Evolutionary conservation across 1,140 invertebrate genomes (phyloP).

Genomic region (Drosophila eugracilis): DNA sequence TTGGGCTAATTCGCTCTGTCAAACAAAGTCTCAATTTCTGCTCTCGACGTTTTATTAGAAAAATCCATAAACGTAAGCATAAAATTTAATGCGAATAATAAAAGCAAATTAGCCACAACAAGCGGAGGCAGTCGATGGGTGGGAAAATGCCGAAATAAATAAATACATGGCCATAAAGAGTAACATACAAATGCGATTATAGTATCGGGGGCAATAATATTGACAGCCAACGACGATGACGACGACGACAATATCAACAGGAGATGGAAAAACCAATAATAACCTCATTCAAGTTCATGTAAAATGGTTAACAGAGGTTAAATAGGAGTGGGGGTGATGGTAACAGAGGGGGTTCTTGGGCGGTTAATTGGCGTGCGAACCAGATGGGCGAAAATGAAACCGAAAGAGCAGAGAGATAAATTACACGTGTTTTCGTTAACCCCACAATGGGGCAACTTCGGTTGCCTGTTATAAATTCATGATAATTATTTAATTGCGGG

Average conservation of each 20-base stretch:
- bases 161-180: conserved; percentile 66
- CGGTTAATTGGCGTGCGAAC: conserved; percentile 73
- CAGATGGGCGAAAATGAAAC: conserved; percentile 47
- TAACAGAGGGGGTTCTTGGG: conserved; percentile 5
- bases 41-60: conserved; percentile 66
- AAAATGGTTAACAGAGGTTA: conserved; percentile 45
- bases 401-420: conserved; percentile 54
- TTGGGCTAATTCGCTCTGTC: conserved; percentile 66
- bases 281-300: conserved; percentile 82
- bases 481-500: conserved; percentile 17
- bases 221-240: conserved; percentile 63
- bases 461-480: conserved; percentile 22
- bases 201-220: conserved; percentile 70
- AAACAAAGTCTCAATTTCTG: conserved; percentile 75
- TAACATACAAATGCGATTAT: conserved; percentile 68
- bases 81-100: conserved; percentile 79
- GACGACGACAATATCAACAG: conserved; percentile 42
- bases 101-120: conserved; percentile 80
- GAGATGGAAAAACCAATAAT: conserved; percentile 65
- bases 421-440: conserved; percentile 68
- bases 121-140: conserved; percentile 27
- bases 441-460: background rate
- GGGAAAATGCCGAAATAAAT: conserved; percentile 62
- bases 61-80: conserved; percentile 74
- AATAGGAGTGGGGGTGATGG: background rate